Base-by-base conservation (phyloP, 2,888 invertebrate species). In the Furcula furcula region DNA sequence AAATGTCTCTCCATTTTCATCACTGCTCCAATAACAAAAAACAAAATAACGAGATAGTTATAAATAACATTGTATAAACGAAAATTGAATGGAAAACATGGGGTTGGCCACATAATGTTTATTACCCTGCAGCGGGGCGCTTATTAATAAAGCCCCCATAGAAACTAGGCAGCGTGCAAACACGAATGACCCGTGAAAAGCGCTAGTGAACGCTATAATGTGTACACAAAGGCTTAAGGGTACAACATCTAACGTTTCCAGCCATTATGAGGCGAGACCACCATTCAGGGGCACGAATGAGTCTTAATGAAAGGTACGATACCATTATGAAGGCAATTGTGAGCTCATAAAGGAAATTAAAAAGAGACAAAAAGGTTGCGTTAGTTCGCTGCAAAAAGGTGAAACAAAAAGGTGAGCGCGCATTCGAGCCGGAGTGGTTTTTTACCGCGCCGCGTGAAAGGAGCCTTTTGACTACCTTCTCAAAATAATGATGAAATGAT, bases 281-380 rank as follows among this genome's bases (percentile, higher is more conserved):
- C 80, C 76, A 80, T 81, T 81, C 75, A 73, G 55, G 45, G 65
- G 76, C 76, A 74, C 73, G 76, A 81, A 83, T 78, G 80, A 77
- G 75, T 72, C 75, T 76, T 83, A 84, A 84, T 83, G 76, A 82
- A 82, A 83, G 80, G 81, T 75, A 76, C 77, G 77, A 82, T 81
- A 80, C 77, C 73, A 76, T 83, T 81, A 84, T 78, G 77, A 76
- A 76, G 82, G 81, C 72, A 82, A 83, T 82, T 80, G 77, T 73
- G 78, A 78, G 74, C 77, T 76, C 77, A 73, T 84, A 80, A 80
- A 83, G 78, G 78, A 82, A 82, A 81, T 82, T 80, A 82, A 82
- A 82, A 79, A 73, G 69, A 76, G 73, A 82, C 76, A 76, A 78
- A 76, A 73, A 75, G 45, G 43, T 33, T 29, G 49, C 41, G 54